Base-by-base conservation (phyloP, 2,797 vertebrate species). In the Myripristis jacobus region DNA sequence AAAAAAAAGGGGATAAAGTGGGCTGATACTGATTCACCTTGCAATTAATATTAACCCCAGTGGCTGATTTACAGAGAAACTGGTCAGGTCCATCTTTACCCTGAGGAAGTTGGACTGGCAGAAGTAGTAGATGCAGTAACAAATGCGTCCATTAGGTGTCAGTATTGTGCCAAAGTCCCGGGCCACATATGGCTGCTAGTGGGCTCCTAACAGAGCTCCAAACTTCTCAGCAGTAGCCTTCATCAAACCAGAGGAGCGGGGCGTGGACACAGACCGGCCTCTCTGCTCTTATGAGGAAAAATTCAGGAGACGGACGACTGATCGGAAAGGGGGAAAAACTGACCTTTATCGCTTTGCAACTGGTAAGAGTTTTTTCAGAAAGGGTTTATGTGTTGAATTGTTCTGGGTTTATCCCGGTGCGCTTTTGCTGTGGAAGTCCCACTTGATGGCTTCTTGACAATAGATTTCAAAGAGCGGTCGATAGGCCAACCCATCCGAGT, bases 191-290 rank as follows among this genome's bases (percentile, higher is more conserved):
- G 2, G 54, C 56, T 1, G 60, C 52, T 52, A 43, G 81, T 66
- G 64, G 74, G 19, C 18, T 31, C n/a, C 9, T 21, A 47, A 21
- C 76, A 1, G 70, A 29, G 22, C 69, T 58, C 43, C 70, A 21
- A 31, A 61, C 59, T 70, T 44, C 73, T 79, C 75, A 4, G 34
- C 79, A 79, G 83, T 54, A 78, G 80, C 70, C 75, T 65, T 53
- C 84, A 86, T 80, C 79, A 43, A 56, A 61, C 54, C 58, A 2
- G 78, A 81, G 81, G 59, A 80, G 81, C 85, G 88, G 90, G 91
- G 91, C 91, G 91, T 92, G 88, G 90, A 90, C 88, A 87, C 27
- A 1, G 15, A 36, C 10, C 36, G 52, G 73, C 63, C 60, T 19
- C 72, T 46, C 57, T 60, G 71, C 73, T 74, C 71, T 29, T 55